Conservation (phyloP, 2,797 vertebrate genomes). For the Squalus acanthias region DNA sequence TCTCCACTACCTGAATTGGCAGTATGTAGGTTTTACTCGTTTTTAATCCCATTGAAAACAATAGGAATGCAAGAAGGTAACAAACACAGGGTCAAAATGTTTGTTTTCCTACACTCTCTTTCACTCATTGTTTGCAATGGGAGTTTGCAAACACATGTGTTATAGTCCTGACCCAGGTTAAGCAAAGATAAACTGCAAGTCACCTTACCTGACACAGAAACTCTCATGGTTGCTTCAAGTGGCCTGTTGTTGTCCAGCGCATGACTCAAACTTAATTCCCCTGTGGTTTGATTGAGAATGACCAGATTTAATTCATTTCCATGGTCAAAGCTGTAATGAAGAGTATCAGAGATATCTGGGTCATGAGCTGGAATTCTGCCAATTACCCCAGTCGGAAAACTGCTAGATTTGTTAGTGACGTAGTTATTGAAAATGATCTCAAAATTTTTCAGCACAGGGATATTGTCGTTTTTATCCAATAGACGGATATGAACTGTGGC, state of each 20-base stretch:
- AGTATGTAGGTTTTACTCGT: background rate
- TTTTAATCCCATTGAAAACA: background rate
- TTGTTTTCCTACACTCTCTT: background rate
- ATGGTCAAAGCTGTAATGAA: conserved; percentile 77
- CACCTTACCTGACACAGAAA: conserved; percentile 83
- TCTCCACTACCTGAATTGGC: background rate
- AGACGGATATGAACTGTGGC: conserved; percentile 85
- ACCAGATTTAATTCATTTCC: conserved; percentile 88
- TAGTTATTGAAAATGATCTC: conserved; percentile 98
- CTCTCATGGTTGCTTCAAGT: conserved; percentile 87
- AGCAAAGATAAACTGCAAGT: conserved; percentile 13
- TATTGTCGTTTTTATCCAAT: conserved; percentile 84
- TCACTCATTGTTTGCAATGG: background rate
- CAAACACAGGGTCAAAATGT: background rate
- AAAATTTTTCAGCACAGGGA: conserved; percentile 83
- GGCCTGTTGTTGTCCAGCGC: conserved; percentile 91
- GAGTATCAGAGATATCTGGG: conserved; percentile 79
- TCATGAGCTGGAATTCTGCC: conserved; percentile 82
- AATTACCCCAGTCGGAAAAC: conserved; percentile 82
- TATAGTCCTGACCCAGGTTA: background rate
- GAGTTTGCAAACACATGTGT: background rate
- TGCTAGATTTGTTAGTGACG: conserved; percentile 80
- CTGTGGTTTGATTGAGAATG: conserved; percentile 78
- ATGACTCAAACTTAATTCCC: conserved; percentile 81
- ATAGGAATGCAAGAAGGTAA: background rate